phyloP scores from a whole-genome alignment of 2,888 invertebrate genomes.

The Melinopterus prodromus region DNA sequence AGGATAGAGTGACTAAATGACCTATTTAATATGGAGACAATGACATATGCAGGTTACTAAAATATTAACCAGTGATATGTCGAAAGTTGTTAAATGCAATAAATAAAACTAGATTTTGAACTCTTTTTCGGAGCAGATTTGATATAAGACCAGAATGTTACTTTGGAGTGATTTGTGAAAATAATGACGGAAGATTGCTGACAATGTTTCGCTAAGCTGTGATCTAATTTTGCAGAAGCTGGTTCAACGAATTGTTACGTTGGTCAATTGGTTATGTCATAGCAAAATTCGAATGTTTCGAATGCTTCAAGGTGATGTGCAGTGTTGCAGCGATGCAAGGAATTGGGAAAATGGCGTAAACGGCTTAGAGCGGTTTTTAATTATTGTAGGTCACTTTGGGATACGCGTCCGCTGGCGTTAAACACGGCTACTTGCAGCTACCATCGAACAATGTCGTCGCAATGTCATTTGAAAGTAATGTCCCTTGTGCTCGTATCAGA shows the following conservation, averaged over 20 bases:
- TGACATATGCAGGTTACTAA: too few species aligned
- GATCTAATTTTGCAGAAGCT: too few species aligned
- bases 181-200: too few species aligned
- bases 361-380: neutral
- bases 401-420: neutral
- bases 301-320: constrained; percentile 4
- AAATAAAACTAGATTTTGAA: too few species aligned
- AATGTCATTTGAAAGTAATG: constrained; percentile 30
- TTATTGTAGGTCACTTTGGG: neutral
- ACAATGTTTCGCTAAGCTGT: too few species aligned
- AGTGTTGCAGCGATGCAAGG: neutral
- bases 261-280: neutral
- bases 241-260: neutral
- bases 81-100: too few species aligned
- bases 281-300: neutral
- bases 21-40: too few species aligned
- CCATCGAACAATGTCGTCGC: constrained; percentile 8
- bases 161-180: too few species aligned
- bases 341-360: neutral
- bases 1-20: too few species aligned
- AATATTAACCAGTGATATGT: too few species aligned
- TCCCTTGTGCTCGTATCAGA: constrained; percentile 26
- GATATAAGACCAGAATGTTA: too few species aligned
- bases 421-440: neutral
- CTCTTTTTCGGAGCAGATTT: too few species aligned